Evolutionary conservation across 2,113 vertebrate species (phyloP), one percentile per base, ranked within the genome.

Genomic region (Gnathochromis pfefferi): DNA sequence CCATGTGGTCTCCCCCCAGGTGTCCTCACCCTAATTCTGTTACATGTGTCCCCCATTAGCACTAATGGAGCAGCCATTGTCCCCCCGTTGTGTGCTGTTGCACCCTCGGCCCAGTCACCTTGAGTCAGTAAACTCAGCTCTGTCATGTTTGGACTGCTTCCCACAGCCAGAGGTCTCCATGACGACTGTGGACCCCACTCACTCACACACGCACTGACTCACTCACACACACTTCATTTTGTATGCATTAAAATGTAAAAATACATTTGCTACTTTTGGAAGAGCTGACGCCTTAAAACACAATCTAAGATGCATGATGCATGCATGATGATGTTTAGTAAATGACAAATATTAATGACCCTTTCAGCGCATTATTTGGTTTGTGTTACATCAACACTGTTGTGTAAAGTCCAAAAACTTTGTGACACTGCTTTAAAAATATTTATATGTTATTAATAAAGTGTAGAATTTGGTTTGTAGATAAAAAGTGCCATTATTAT

Each of bases 11-110:
- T 85, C 78, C 88, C 82, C 57, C 91, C 90, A 96, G 94, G 95
- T 96, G 94, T 95, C 92, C 92, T 90, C 88, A 82, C 85, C 87
- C 93, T 96, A 96, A 96, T 96, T 94, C 90, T 60, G 94, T 96
- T 96, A 94, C 94, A 95, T 96, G 93, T 94, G 93, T 95, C 94
- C 93, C 93, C 93, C 93, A 95, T 96, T 95, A 96, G 95, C 88
- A 89, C 93, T 94, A 94, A 94, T 94, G 93, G 95, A 92, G 81
- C 87, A 2, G 31, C 94, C 89, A 94, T 96, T 96, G 96, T 96
- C 86, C 84, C 73, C 79, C 53, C 9, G 84, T 87, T 91, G 87
- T 86, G 85, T 60, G 81, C 84, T 65, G 88, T 26, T 83, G 89
- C 89, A 85, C 80, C 87, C 87, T 84, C 47, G n/a, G 87, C 80